Evolutionary conservation across 2,888 invertebrate genomes (phyloP).

Genomic region (Iphiclides podalirius): DNA sequence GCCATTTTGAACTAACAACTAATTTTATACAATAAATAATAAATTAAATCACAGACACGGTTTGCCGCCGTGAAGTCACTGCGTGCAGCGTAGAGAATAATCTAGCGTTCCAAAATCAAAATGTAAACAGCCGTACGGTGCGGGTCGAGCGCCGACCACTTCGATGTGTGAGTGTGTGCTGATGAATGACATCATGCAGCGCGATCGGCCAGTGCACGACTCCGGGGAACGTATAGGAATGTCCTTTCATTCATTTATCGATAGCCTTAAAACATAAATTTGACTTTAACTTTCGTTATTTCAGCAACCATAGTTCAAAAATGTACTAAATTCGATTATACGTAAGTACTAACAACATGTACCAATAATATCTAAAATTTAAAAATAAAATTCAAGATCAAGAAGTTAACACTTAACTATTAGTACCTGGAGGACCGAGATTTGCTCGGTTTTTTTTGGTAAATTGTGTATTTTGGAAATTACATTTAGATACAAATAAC

Average conservation of each 20-base stretch:
- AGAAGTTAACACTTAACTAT: too few species aligned
- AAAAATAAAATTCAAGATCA: too few species aligned
- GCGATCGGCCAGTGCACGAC: constrained; percentile 46
- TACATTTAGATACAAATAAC: too few species aligned
- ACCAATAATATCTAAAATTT: too few species aligned
- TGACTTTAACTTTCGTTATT: too few species aligned
- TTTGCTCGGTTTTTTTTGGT: too few species aligned
- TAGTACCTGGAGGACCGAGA: too few species aligned
- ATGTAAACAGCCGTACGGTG: constrained; percentile 69
- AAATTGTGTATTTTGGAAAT: too few species aligned
- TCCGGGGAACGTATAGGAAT: constrained; percentile 27
- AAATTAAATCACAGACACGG: constrained; percentile 71
- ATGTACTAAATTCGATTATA: too few species aligned
- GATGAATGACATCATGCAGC: constrained; percentile 75
- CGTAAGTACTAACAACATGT: too few species aligned
- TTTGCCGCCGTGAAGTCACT: constrained; percentile 63
- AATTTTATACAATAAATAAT: constrained; percentile 49
- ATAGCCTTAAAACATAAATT: constrained; percentile 6
- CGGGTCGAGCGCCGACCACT: constrained; percentile 54
- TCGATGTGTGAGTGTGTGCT: constrained; percentile 70
- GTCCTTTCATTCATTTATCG: constrained; percentile 17
- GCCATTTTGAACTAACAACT: constrained; percentile 82
- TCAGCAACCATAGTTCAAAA: too few species aligned
- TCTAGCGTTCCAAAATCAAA: constrained; percentile 44
- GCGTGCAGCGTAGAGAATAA: constrained; percentile 41